phyloP scores from a whole-genome alignment of 2,113 vertebrate species.

The Dendrocopos noguchii region DNA sequence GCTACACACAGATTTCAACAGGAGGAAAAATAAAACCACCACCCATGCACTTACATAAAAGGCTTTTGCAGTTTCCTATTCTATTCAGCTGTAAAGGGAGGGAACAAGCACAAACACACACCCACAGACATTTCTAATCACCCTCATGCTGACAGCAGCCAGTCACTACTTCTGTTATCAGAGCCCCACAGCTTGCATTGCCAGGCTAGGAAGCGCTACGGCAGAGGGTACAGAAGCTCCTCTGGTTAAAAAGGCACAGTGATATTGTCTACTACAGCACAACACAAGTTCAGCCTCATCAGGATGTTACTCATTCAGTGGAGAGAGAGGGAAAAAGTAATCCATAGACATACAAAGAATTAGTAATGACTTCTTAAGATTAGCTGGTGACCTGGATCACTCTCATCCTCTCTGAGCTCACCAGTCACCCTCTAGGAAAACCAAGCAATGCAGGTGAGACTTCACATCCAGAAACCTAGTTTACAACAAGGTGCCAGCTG shows the following conservation, averaged over 20 bases:
- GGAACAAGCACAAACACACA: neutral
- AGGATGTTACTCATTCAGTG: neutral
- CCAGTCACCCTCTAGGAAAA: neutral
- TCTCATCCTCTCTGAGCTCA: neutral
- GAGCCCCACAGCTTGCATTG: neutral
- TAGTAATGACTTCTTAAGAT: conserved; percentile 5
- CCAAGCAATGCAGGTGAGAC: neutral
- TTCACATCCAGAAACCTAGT: neutral
- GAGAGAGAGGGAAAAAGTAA: neutral
- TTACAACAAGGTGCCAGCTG: neutral
- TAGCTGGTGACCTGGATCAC: neutral
- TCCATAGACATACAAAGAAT: neutral
- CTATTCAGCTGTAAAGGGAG: neutral
- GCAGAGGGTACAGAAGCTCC: conserved; percentile 1
- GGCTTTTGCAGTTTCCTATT: conserved; percentile 51
- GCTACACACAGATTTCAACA: neutral
- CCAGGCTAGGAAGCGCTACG: neutral
- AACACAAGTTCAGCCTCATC: neutral
- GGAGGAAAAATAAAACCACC: neutral
- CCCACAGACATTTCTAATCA: conserved; percentile 24
- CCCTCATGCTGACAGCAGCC: conserved; percentile 27
- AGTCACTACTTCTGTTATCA: conserved; percentile 20
- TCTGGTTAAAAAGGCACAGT: neutral
- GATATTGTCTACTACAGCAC: neutral
- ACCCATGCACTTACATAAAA: conserved; percentile 23